Conservation (phyloP, 92 coral and sea anemone species). For the Plumapathes pennacea region DNA sequence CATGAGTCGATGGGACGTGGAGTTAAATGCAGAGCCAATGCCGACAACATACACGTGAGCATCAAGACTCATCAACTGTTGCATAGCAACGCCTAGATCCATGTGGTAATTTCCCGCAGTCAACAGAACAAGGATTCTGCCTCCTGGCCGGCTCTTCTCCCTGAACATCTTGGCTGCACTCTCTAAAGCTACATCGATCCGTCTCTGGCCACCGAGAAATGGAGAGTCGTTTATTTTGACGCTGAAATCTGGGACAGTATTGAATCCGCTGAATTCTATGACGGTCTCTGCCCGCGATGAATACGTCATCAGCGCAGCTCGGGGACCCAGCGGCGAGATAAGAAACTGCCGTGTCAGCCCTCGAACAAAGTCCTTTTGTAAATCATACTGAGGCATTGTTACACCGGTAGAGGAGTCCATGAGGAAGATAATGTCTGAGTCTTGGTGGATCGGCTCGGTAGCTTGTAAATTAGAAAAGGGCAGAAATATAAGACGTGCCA, state of each 20-base stretch:
- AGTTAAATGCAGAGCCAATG: constrained; percentile 32
- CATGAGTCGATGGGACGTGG: constrained; percentile 25
- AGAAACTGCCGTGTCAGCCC: constrained; percentile 43
- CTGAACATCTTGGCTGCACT: constrained; percentile 33
- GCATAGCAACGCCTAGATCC: constrained; percentile 33
- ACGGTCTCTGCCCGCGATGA: constrained; percentile 53
- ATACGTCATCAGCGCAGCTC: constrained; percentile 76
- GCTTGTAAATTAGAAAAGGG: background rate
- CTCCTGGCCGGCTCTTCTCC: constrained; percentile 35
- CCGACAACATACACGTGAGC: constrained; percentile 39
- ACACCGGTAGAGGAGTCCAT: constrained; percentile 77
- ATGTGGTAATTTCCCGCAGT: constrained; percentile 36
- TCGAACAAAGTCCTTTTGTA: constrained; percentile 69
- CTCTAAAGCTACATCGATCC: constrained; percentile 39
- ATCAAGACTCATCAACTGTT: constrained; percentile 22
- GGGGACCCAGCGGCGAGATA: constrained; percentile 71
- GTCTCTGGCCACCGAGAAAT: constrained; percentile 28
- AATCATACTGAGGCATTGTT: constrained; percentile 45
- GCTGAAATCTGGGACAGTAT: constrained; percentile 13
- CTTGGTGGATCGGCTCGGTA: constrained; percentile 34
- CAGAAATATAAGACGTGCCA: background rate
- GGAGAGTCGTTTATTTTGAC: constrained; percentile 25
- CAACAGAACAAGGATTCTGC: constrained; percentile 40
- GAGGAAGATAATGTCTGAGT: constrained; percentile 76
- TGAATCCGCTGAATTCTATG: constrained; percentile 39